phyloP scores from a whole-genome alignment of 2,113 vertebrate species.

The Arizona elegans region DNA sequence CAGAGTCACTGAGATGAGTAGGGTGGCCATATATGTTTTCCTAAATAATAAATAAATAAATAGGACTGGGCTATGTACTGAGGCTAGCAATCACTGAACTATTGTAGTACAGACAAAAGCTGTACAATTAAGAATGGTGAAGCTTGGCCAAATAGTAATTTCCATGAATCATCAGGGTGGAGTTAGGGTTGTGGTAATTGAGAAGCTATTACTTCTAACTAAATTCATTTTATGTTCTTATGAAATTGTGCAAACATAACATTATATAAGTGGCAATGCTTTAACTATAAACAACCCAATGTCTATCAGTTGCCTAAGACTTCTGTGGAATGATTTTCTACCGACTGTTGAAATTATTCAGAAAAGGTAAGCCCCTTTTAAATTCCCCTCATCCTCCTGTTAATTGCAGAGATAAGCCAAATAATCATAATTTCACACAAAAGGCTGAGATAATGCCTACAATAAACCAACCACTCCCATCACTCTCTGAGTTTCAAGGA shows the following conservation, averaged over 20 bases:
- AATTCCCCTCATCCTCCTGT: not conserved
- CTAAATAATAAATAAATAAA: not conserved
- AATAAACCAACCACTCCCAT: not conserved
- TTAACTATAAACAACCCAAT: not conserved
- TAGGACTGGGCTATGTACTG: not conserved
- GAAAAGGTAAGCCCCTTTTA: not conserved
- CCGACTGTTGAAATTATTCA: not conserved
- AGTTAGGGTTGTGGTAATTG: not conserved
- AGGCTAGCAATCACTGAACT: not conserved
- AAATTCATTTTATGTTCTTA: not conserved
- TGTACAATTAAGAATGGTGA: not conserved
- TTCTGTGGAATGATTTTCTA: not conserved
- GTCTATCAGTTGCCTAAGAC: not conserved
- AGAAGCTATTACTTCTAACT: conserved; percentile 3
- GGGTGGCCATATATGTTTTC: not conserved
- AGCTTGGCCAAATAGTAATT: not conserved
- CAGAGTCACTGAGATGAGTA: not conserved
- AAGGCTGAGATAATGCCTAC: not conserved
- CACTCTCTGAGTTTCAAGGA: conserved; percentile 3
- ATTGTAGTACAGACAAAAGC: not conserved
- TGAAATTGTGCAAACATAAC: not conserved
- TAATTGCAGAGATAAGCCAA: not conserved
- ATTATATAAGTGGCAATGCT: not conserved
- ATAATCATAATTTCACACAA: not conserved
- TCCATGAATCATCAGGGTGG: conserved; percentile 7